These are phyloP conservation scores for Conops quadrifasciatus DNA, from an alignment of 2,888 invertebrate species.

Conservation along the genomic window DNA sequence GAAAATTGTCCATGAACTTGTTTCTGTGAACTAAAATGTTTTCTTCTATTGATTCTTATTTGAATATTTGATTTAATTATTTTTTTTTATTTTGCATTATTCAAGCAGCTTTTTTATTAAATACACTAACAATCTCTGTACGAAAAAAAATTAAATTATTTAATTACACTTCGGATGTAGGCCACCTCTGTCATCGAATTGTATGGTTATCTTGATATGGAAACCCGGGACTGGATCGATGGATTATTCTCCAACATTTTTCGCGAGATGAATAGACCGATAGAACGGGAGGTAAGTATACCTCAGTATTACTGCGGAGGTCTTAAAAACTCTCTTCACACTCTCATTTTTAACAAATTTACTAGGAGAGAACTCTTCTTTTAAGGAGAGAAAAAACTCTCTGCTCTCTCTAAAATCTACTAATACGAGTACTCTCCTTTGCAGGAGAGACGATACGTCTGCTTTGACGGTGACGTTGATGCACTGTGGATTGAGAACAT, in stretches of 20 bases:
- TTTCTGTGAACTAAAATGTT: no score
- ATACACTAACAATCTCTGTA: no score
- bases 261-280: constrained; percentile 85
- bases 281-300: constrained; percentile 63
- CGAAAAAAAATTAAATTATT: no score
- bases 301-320: no score
- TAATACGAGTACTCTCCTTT: no score
- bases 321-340: no score
- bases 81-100: constrained; percentile 12
- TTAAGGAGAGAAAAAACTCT: no score
- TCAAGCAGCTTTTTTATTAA: not conserved
- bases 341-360: no score
- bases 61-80: constrained; percentile 5
- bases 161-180: constrained; percentile 59
- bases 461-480: constrained; percentile 95
- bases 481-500: constrained; percentile 96
- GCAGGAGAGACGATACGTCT: constrained; percentile 80
- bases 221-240: constrained; percentile 92
- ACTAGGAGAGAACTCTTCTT: no score
- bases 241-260: constrained; percentile 91
- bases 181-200: constrained; percentile 89
- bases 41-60: not conserved
- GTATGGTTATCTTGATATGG: constrained; percentile 86
- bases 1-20: no score
- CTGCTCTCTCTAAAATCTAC: no score